Base-by-base conservation (phyloP, 1,140 invertebrate genomes). In the Brachionus plicatilis region DNA sequence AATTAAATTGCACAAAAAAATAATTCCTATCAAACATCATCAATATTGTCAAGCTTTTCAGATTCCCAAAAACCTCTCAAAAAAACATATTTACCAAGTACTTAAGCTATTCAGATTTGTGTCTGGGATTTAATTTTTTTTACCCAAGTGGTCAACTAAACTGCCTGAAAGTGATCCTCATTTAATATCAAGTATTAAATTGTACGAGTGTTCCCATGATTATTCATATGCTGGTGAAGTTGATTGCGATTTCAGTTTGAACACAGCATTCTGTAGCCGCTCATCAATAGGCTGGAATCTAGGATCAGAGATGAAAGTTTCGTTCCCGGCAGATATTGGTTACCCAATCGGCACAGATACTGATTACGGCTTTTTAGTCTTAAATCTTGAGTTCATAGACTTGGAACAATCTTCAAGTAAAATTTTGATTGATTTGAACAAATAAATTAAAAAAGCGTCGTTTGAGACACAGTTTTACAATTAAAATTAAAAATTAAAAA, bases 61-160 rank as follows among this genome's bases (percentile, higher is more conserved):
- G 45, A 76, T 76, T 27, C 8, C 41, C 2, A 50, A 76, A 47
- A 76, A 76, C 50, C 9, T 76, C 3, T 50, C 17, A 17, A 76
- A 76, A 76, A 76, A 50, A 27, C 72, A 76, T 50, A 76, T 76
- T 12, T 50, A 50, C 12, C 53, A 75, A 75, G 70, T 75, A 68
- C 1, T 33, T n/a, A 33, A 14, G 1, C 45, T 3, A 20, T 75
- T 24, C 5, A 43, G 8, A 45, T 20, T 4, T 45, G 17, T 7
- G 43, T 75, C 24, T 9, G 2, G 45, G 24, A 24, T 41, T 17
- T 43, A 75, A 43, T 43, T 20, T 43, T 17, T 47, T 43, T 45
- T 43, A 20, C 7, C 3, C n/a, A 75, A 76, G 43, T 76, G 72
- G 72, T 45, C 43, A 50, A 50, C 53, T 50, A 0, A 50, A 76